Evolutionary conservation across 2,113 vertebrate species (phyloP), one percentile per base, ranked within the genome.

Genomic region (Tachysurus vachellii): DNA sequence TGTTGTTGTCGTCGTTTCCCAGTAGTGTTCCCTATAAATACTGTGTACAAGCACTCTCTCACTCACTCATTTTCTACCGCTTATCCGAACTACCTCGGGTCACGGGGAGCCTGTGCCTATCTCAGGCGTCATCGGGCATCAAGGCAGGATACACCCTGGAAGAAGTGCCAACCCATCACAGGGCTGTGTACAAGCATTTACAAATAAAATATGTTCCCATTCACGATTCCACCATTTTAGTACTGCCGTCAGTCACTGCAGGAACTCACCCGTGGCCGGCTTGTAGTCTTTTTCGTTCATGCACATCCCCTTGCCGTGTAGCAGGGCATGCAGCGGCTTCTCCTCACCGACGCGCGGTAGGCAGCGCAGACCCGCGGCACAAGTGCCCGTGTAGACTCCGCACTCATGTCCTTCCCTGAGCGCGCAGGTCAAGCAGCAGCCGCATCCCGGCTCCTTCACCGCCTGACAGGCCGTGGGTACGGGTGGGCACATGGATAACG

Each of bases 371-470:
- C 97, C 97, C 66, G 94, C 96, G 92, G 95, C 95, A 93, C 98
- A 99, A 90, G 96, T 96, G 92, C 97, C 96, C 0, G 97, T 99
- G 96, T 99, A 99, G 89, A 99, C 97, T 85, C 98, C 98, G 93
- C 98, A 99, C 89, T 96, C 90, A 92, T 96, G 96, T 9, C 97
- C 97, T 92, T 98, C 97, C 0, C 95, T 95, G 92, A 99, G 96
- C 90, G 98, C 98, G 93, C 98, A 99, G 76, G 97, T 99, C 95
- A 97, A 95, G 92, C 98, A 99, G 96, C 98, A 99, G 90, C 98
- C 98, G 93, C 98, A 99, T 94, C 98, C 98, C 23, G 98, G 98
- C 93, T 99, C 98, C 93, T 97, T 98, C 89, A 99, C 98, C 93
- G 96, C 94, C 95, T 98, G 96, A 76, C 98, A 99, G 91, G 96